phyloP scores from a whole-genome alignment of 2,113 vertebrate species.

The Rattus norvegicus region DNA sequence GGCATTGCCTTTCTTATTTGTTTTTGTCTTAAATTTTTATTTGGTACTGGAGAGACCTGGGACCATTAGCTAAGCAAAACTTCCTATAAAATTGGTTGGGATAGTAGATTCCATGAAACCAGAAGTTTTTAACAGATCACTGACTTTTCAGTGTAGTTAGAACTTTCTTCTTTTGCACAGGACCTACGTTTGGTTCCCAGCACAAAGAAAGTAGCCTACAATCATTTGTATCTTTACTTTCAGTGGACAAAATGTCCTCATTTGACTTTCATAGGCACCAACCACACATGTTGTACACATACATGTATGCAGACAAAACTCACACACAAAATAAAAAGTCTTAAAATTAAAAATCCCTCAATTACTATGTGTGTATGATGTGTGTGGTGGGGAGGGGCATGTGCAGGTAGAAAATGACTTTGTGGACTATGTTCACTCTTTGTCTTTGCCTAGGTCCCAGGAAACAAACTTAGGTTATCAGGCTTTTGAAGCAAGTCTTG shows the following conservation, averaged over 20 bases:
- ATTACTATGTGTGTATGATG: not conserved
- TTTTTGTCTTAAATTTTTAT: not conserved
- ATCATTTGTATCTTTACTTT: not conserved
- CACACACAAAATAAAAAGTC: not conserved
- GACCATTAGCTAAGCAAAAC: not conserved
- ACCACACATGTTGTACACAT: not conserved
- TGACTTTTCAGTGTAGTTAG: not conserved
- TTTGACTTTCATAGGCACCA: not conserved
- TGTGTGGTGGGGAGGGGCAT: not conserved
- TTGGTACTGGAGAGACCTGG: not conserved
- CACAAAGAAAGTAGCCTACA: not conserved
- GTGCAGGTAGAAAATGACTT: not conserved
- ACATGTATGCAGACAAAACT: not conserved
- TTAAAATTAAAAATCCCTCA: not conserved
- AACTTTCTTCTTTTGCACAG: not conserved
- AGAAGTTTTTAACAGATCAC: not conserved
- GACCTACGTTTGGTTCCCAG: not conserved
- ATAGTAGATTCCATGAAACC: slow-evolving; percentile 15
- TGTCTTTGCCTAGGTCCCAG: not conserved
- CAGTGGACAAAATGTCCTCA: not conserved
- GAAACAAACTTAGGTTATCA: not conserved
- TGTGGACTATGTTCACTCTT: not conserved
- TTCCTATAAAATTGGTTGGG: slow-evolving; percentile 18
- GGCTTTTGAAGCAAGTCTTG: not conserved
- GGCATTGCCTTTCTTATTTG: not conserved